Percentiles rank a stretch among this genome's conserved stretches.
These are phyloP conservation scores for Smutsia temminckii DNA, from an alignment of 2,797 vertebrate species.

Conservation along the genomic window DNA sequence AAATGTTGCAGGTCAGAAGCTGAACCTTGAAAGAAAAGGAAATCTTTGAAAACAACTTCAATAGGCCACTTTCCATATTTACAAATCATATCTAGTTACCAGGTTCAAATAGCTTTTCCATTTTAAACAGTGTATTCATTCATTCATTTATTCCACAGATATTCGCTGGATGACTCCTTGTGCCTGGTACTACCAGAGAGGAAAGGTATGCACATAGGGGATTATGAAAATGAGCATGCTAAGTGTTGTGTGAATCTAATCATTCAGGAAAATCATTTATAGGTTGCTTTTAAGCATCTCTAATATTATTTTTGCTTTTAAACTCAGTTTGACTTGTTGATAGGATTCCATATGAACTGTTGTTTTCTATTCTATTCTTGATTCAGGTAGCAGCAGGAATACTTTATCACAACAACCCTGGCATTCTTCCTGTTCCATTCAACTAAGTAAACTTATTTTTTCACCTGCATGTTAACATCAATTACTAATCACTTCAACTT, in stretches of 20 bases:
- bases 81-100: background rate
- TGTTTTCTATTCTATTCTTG: background rate
- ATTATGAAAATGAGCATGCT: background rate
- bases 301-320: background rate
- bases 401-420: background rate
- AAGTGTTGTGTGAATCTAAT: background rate
- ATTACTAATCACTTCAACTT: background rate
- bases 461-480: background rate
- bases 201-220: background rate
- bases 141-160: background rate
- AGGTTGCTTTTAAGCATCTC: conserved; percentile 6
- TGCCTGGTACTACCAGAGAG: background rate
- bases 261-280: background rate
- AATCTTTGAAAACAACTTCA: conserved; percentile 52
- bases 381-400: conserved; percentile 30
- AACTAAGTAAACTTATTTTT: background rate
- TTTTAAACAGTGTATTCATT: conserved; percentile 9
- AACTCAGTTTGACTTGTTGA: conserved; percentile 9
- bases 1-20: conserved; percentile 53
- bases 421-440: background rate
- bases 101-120: background rate
- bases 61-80: background rate
- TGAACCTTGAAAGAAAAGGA: conserved; percentile 10
- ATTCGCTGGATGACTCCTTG: background rate
- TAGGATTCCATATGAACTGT: background rate